phyloP scores from a whole-genome alignment of 2,113 vertebrate genomes.

The Dicrurus megarhynchus region DNA sequence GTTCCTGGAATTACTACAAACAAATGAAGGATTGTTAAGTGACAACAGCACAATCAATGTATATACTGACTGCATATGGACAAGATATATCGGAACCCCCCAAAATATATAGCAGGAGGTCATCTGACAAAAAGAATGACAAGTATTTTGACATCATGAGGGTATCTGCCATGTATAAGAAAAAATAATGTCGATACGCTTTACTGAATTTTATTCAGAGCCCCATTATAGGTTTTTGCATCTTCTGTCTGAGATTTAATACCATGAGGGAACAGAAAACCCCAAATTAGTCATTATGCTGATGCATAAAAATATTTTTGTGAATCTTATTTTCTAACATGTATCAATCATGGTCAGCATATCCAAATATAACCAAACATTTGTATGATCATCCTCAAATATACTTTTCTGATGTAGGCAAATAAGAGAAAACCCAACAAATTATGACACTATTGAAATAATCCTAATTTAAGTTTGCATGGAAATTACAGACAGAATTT shows the following conservation, averaged over 20 bases:
- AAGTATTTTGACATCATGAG: neutral
- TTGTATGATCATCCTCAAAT: neutral
- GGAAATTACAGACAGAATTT: neutral
- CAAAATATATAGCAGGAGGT: neutral
- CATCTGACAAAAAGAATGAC: neutral
- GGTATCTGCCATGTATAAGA: neutral
- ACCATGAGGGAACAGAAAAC: neutral
- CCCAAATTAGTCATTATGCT: neutral
- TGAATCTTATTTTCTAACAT: neutral
- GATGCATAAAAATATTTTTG: neutral
- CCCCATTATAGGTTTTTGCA: neutral
- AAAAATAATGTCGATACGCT: neutral
- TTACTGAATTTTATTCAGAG: neutral
- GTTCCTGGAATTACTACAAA: neutral
- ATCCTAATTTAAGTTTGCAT: neutral
- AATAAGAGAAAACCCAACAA: neutral
- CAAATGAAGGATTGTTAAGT: neutral
- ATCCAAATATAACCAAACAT: neutral
- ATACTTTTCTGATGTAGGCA: neutral
- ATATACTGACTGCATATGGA: neutral
- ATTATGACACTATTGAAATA: neutral
- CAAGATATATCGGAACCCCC: neutral
- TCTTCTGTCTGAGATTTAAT: neutral
- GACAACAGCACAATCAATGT: neutral
- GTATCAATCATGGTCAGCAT: neutral